phyloP scores from a whole-genome alignment of 2,113 vertebrate genomes.

The Prunella fulvescens region DNA sequence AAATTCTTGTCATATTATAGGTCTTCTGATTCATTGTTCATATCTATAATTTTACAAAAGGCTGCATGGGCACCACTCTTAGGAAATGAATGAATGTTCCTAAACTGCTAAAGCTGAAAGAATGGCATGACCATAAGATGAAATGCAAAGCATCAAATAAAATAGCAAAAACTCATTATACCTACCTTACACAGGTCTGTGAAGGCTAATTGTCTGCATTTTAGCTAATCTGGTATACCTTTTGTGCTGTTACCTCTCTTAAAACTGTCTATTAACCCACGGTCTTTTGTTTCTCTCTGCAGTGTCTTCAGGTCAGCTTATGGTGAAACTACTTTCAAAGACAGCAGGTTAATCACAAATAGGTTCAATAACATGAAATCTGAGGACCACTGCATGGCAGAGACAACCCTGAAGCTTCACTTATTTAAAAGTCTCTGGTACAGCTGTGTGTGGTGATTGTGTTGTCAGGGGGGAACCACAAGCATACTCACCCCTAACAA shows the following conservation, averaged over 20 bases:
- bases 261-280: neutral
- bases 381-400: neutral
- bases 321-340: constrained; percentile 9
- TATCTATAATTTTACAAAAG: neutral
- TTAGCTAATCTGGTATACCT: neutral
- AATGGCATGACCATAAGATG: neutral
- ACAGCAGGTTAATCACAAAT: neutral
- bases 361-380: neutral
- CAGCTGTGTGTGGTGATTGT: constrained; percentile 25
- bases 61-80: neutral
- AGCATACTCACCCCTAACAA: constrained; percentile 90
- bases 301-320: neutral
- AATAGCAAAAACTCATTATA: neutral
- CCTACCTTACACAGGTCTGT: neutral
- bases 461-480: constrained; percentile 5
- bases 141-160: neutral
- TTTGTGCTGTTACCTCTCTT: neutral
- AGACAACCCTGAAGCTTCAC: neutral
- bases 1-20: neutral
- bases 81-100: neutral
- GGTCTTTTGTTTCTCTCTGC: neutral
- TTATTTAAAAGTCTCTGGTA: constrained; percentile 3
- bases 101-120: neutral
- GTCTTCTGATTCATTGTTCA: neutral
- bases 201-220: neutral